Base-by-base conservation (phyloP, 2,888 invertebrate species). In the Microplitis manilae region DNA sequence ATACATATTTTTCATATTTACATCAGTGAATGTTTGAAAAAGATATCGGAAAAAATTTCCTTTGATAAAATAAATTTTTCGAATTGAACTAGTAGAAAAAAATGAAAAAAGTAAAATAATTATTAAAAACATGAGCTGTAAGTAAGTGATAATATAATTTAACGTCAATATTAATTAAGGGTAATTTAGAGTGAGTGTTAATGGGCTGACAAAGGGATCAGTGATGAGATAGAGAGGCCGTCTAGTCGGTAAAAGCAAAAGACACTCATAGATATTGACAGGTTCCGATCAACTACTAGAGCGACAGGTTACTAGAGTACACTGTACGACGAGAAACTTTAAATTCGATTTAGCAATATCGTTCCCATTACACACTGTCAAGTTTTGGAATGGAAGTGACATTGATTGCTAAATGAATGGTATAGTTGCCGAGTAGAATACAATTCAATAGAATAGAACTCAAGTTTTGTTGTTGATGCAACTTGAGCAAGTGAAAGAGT, bases 201-300 rank as follows among this genome's bases (percentile, higher is more conserved):
- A 50, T 50, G 13, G 50, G 50, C 13, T 50, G 50, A 50, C 50
- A 50, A 50, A 50, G 50, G 50, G 50, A 50, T 50, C 50, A 50
- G 50, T 50, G 50, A 50, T 50, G 50, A 50, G 41, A 41, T 41
- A 41, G 41, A 41, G 68, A 68, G 15, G 9, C 41, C 6, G 15
- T 41, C 39, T 2, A 50, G 50, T 50, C 50, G 50, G 13, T 50
- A 13, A 50, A 50, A 50, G 50, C 50, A 50, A 50, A 50, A 50
- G 50, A 50, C 68, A 68, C 20, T 68, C 20, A 40, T 17, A 68
- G 68, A 41, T 68, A 68, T 68, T 68, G 68, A 68, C 68, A 68
- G 68, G 15, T 38, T 68, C 68, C 15, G 13, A 68, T 68, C 39
- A 40, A 20, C 6, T 41, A 6, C 20, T 41, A 5, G 15, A 17